These are phyloP conservation scores for Leucania comma DNA, from an alignment of 2,888 invertebrate genomes.

Conservation along the genomic window DNA sequence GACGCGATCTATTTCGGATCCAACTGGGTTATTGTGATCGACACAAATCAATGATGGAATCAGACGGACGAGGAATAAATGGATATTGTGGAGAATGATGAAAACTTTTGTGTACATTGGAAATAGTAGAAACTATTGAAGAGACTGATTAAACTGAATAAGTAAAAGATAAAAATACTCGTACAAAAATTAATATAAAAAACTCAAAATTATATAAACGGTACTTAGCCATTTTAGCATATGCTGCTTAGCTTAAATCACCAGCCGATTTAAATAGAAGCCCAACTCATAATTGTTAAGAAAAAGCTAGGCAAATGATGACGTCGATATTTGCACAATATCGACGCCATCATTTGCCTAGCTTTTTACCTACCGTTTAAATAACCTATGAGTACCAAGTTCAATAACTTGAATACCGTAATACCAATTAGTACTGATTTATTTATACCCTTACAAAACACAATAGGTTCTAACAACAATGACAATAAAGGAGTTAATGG, in stretches of 20 bases:
- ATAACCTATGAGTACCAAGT: too few relatives aligned
- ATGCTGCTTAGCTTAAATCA: too few relatives aligned
- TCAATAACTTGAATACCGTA: background rate
- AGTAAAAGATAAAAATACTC: background rate
- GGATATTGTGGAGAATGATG: background rate
- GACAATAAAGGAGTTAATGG: constrained; percentile 49
- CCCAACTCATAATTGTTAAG: background rate
- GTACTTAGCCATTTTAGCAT: too few relatives aligned
- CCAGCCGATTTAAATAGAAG: too few relatives aligned
- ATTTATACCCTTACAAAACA: constrained; percentile 3
- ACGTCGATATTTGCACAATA: too few relatives aligned
- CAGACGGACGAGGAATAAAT: background rate
- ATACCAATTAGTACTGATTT: background rate
- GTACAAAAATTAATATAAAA: background rate
- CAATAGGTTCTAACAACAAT: background rate
- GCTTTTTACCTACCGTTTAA: too few relatives aligned
- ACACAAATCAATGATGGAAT: constrained; percentile 35
- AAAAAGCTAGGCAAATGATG: too few relatives aligned
- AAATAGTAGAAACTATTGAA: background rate
- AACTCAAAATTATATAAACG: background rate
- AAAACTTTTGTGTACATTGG: background rate
- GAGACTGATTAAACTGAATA: background rate
- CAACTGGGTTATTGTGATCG: constrained; percentile 59
- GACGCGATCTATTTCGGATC: constrained; percentile 49
- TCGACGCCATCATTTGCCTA: too few relatives aligned